Evolutionary conservation across 2,113 vertebrate genomes (phyloP), one percentile per base, ranked within the genome.

Genomic region (Zosterops lateralis): DNA sequence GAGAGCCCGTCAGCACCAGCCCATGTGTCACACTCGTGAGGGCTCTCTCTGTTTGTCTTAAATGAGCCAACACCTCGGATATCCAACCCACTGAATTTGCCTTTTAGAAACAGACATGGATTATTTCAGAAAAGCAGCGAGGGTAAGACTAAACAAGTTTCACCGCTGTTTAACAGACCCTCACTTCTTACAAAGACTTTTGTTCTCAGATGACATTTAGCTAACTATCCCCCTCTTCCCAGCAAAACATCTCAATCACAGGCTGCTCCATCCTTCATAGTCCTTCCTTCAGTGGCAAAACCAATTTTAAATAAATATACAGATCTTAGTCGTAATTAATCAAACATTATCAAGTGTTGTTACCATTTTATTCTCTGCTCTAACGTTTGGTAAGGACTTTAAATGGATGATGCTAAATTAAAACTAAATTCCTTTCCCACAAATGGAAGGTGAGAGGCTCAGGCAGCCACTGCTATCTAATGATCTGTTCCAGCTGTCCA

Each of bases 401-500:
- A 89, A 78, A 75, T 45, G 14, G 86, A 87, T 47, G 32, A 51
- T 70, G 65, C 29, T 70, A 70, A 77, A 92, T 89, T 45, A 85
- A 91, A 87, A 57, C 34, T 61, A 61, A 78, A 84, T 78, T 89
- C 17, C 17, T 89, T 88, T 70, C 24, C 32, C 53, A 40, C 32
- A 67, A 75, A 60, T 14, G 19, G 28, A 44, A 70, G 57, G 40
- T 25, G 22, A 67, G 81, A 81, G 17, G 32, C 25, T 75, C 1
- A 0, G 24, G 15, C 25, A 54, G 17, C 0, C 2, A 36, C 28
- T 40, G 32, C 28, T 78, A 21, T 57, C 42, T 40, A 12, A 54
- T 62, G n/a, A 53, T 2, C 22, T n/a, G 24, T 48, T 72, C 53
- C 0, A 0, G 36, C 57, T 44, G 17, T 12, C 6, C 1, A 9